Conservation (phyloP, 2,797 vertebrate genomes). For the Melanotaenia parkinsoni region DNA sequence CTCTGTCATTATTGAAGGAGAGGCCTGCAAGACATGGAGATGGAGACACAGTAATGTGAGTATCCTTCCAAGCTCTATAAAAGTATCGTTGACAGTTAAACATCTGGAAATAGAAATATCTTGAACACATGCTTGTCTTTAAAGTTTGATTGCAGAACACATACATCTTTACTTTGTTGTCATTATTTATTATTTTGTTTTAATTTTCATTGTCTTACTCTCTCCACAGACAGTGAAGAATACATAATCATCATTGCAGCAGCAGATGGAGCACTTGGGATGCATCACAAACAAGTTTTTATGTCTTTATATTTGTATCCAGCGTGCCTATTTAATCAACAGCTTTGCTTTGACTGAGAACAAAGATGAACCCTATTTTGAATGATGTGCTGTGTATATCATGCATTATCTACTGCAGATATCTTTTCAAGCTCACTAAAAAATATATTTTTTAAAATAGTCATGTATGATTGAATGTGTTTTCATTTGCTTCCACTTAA, state of each 20-base stretch:
- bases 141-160: not conserved
- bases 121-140: constrained; percentile 7
- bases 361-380: constrained; percentile 55
- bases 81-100: not conserved
- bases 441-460: constrained; percentile 70
- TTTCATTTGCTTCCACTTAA: constrained; percentile 54
- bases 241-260: constrained; percentile 23
- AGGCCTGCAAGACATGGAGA: constrained; percentile 51
- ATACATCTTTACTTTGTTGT: constrained; percentile 3
- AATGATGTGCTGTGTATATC: constrained; percentile 73
- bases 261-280: constrained; percentile 46
- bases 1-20: constrained; percentile 48
- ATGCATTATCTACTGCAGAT: constrained; percentile 63
- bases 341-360: constrained; percentile 58
- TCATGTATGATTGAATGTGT: constrained; percentile 60
- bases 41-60: constrained; percentile 71
- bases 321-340: constrained; percentile 62
- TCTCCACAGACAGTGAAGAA: constrained; percentile 37
- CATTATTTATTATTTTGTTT: too few species aligned
- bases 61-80: constrained; percentile 17
- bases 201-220: constrained; percentile 5
- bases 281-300: constrained; percentile 43
- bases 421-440: constrained; percentile 56
- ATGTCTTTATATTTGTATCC: constrained; percentile 55
- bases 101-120: constrained; percentile 10